phyloP scores from a whole-genome alignment of 92 coral and sea anemone species.

The Phenganax marumi region DNA sequence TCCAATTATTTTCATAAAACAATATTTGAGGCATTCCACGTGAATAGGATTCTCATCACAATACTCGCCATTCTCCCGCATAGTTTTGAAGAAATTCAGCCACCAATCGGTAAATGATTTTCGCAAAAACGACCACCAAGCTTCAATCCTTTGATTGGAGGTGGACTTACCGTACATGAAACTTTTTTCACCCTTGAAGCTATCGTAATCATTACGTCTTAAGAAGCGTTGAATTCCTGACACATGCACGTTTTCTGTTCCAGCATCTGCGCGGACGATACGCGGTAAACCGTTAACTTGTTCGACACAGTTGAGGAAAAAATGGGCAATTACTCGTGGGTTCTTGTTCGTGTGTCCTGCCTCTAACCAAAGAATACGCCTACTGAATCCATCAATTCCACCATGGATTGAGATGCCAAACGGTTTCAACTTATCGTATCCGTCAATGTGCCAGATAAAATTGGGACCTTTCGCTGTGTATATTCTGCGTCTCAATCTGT shows the following conservation, averaged over 20 bases:
- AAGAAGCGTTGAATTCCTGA: conserved; percentile 54
- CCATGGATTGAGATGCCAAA: conserved; percentile 41
- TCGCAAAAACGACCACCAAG: conserved; percentile 58
- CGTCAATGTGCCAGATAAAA: conserved; percentile 55
- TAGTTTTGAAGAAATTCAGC: conserved; percentile 18
- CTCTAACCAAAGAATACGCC: conserved; percentile 30
- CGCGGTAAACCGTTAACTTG: conserved; percentile 39
- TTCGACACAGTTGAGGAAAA: conserved; percentile 42
- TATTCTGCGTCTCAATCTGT: conserved; percentile 46
- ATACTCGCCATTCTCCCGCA: conserved; percentile 14
- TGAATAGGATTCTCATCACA: conserved; percentile 28
- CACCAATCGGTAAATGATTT: conserved; percentile 30
- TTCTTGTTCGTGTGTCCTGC: conserved; percentile 22
- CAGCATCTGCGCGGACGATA: conserved; percentile 50
- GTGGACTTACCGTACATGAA: conserved; percentile 48
- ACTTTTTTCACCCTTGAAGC: conserved; percentile 35
- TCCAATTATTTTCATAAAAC: neutral
- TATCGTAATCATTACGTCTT: neutral
- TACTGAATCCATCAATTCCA: conserved; percentile 44
- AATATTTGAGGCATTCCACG: neutral
- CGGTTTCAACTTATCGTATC: conserved; percentile 46
- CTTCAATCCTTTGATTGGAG: conserved; percentile 55
- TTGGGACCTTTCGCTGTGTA: conserved; percentile 45
- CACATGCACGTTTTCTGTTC: conserved; percentile 47
- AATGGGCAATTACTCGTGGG: conserved; percentile 45